A percentile compares a stretch with the other conserved stretches of the same genome.
phyloP scores from a whole-genome alignment of 2,113 vertebrate species.

The human (Homo sapiens) region DNA sequence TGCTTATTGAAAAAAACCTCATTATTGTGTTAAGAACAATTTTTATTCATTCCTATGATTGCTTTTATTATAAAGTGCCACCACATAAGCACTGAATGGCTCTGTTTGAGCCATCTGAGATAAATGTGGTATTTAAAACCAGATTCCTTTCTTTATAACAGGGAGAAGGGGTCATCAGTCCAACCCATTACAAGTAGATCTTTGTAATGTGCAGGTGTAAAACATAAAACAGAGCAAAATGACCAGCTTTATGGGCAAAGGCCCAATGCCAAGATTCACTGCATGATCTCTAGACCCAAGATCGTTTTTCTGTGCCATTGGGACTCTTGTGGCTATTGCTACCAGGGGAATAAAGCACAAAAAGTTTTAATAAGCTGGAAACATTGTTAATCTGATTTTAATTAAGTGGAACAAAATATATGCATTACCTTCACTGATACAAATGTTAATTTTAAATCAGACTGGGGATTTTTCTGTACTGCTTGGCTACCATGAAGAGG shows the following conservation, averaged over 20 bases:
- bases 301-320: background rate
- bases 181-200: background rate
- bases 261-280: background rate
- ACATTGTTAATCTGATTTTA: conserved; percentile 22
- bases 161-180: background rate
- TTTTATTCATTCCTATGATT: background rate
- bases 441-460: conserved; percentile 35
- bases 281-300: background rate
- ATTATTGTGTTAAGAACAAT: background rate
- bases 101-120: background rate
- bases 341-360: background rate
- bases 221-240: conserved; percentile 8
- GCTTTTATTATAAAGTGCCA: background rate
- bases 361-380: conserved; percentile 18
- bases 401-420: conserved; percentile 28
- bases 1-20: background rate
- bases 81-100: background rate
- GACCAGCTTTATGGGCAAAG: background rate
- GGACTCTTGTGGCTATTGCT: background rate
- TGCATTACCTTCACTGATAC: background rate
- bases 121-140: background rate
- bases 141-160: background rate
- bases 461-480: background rate
- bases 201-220: background rate
- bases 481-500: background rate